Evolutionary conservation across 2,113 vertebrate species (phyloP).

Genomic region (Girardinichthys multiradiatus): DNA sequence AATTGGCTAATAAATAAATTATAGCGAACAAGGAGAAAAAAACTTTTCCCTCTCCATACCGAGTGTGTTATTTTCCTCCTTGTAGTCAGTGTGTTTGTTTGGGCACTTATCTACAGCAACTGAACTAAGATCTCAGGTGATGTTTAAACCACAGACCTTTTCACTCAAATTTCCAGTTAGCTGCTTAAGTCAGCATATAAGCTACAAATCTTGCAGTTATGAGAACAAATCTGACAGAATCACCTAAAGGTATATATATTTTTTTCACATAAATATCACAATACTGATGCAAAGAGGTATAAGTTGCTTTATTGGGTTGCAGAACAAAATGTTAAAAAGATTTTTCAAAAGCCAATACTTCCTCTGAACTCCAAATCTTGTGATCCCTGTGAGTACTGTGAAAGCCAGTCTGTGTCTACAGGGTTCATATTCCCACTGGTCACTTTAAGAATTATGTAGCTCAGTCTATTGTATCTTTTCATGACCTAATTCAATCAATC

Average conservation of each 20-base stretch:
- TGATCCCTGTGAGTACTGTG: slow-evolving; percentile 34
- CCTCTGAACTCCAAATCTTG: slow-evolving; percentile 53
- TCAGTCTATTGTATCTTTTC: slow-evolving; percentile 51
- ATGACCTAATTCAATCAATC: slow-evolving; percentile 62
- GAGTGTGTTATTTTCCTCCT: slow-evolving; percentile 8
- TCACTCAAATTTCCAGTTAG: slow-evolving; percentile 20
- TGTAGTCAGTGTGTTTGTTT: slow-evolving; percentile 3
- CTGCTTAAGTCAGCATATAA: slow-evolving; percentile 28
- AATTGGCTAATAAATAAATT: slow-evolving; percentile 50
- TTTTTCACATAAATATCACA: not conserved
- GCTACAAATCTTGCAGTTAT: not conserved
- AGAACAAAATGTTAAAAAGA: slow-evolving; percentile 49
- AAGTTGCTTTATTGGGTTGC: slow-evolving; percentile 45
- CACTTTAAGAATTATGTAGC: slow-evolving; percentile 56
- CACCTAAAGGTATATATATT: slow-evolving; percentile 12
- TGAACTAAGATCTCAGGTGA: slow-evolving; percentile 30
- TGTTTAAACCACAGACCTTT: slow-evolving; percentile 33
- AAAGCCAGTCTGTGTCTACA: slow-evolving; percentile 37
- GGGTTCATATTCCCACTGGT: slow-evolving; percentile 49
- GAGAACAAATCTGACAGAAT: slow-evolving; percentile 5
- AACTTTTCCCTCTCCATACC: not conserved
- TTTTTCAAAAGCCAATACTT: slow-evolving; percentile 55
- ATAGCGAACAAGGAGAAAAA: slow-evolving; percentile 13
- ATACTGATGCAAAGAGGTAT: not conserved
- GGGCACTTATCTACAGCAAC: slow-evolving; percentile 5